Percentiles rank a stretch among this genome's conserved stretches.
Evolutionary conservation across 2,888 invertebrate species (phyloP).

Genomic region (Drosophila lutescens): DNA sequence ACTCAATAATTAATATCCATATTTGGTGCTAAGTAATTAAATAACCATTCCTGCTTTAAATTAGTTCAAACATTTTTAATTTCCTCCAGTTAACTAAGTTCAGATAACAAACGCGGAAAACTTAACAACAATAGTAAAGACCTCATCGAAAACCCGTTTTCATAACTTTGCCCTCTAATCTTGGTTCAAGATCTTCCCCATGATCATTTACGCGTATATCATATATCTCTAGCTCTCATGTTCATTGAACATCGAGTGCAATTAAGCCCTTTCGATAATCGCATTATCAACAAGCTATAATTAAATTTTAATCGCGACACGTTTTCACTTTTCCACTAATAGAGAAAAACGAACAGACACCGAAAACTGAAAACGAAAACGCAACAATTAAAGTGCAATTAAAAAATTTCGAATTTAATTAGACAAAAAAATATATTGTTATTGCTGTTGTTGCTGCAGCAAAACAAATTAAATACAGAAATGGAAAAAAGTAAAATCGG

Average conservation of each 20-base stretch:
- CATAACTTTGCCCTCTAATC: background rate
- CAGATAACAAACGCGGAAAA: background rate
- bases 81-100: background rate
- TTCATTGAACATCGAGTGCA: conserved; percentile 19
- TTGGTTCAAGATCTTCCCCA: background rate
- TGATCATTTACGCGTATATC: conserved; percentile 4
- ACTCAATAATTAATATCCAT: background rate
- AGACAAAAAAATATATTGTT: conserved; percentile 8
- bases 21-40: background rate
- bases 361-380: conserved; percentile 49
- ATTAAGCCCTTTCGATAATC: conserved; percentile 51
- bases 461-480: conserved; percentile 44
- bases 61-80: background rate
- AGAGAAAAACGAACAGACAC: conserved; percentile 31
- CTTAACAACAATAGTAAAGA: background rate
- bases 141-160: background rate
- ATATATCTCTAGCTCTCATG: conserved; percentile 7
- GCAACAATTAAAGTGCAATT: conserved; percentile 69
- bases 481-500: conserved; percentile 41
- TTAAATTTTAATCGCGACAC: conserved; percentile 54
- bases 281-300: conserved; percentile 61
- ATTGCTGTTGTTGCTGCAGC: conserved; percentile 19
- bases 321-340: conserved; percentile 68
- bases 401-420: conserved; percentile 56
- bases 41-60: background rate